Evolutionary conservation across 2,113 vertebrate species (phyloP).

Genomic region (Bubo scandiacus): DNA sequence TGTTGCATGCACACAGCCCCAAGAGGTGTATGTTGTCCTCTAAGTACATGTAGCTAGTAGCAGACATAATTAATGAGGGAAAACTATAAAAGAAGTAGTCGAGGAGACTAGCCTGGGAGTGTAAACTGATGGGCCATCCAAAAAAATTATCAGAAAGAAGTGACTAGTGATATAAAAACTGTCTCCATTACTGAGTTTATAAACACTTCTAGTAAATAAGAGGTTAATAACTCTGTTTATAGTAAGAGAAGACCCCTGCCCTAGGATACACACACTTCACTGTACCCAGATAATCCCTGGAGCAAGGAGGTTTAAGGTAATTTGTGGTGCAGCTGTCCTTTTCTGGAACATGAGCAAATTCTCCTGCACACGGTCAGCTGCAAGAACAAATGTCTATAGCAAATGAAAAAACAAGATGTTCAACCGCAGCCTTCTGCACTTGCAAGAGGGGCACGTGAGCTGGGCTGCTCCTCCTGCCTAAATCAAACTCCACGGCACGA

Average conservation of each 20-base stretch:
- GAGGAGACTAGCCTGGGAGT: not conserved
- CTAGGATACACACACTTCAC: conserved; percentile 73
- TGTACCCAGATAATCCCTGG: conserved; percentile 82
- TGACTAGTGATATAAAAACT: not conserved
- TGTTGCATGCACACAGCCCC: not conserved
- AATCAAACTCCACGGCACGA: conserved; percentile 48
- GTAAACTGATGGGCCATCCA: not conserved
- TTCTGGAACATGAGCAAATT: conserved; percentile 87
- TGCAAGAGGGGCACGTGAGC: conserved; percentile 53
- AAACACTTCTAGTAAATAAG: conserved; percentile 45
- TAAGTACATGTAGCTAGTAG: not conserved
- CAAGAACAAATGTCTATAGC: conserved; percentile 86
- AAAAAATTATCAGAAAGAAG: not conserved
- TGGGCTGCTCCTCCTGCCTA: conserved; percentile 38
- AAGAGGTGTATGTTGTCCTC: not conserved
- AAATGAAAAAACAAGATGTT: conserved; percentile 86
- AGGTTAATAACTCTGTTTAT: conserved; percentile 72
- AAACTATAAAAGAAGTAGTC: not conserved
- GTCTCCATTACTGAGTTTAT: not conserved
- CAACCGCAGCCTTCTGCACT: conserved; percentile 45
- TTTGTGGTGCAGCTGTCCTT: conserved; percentile 89
- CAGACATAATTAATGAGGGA: not conserved
- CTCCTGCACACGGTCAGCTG: conserved; percentile 88
- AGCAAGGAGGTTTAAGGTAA: conserved; percentile 87
- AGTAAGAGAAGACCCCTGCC: conserved; percentile 56